Evolutionary conservation across 2,888 invertebrate genomes (phyloP).

Genomic region (Cheilosia grossa): DNA sequence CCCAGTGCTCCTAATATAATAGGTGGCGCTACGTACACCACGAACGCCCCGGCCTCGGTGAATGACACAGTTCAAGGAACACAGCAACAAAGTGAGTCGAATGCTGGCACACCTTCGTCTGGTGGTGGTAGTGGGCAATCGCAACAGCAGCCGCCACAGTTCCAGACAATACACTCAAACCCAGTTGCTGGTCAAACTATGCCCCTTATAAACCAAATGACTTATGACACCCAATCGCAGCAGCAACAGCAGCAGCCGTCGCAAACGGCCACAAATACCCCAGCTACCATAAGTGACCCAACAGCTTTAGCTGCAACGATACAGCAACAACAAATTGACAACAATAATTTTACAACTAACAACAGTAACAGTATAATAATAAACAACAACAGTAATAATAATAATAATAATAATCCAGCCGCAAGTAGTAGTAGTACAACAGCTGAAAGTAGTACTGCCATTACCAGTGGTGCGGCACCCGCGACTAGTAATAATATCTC

Average conservation of each 20-base stretch:
- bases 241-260: conserved; percentile 70
- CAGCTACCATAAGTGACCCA: conserved; percentile 80
- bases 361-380: conserved; percentile 82
- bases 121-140: conserved; percentile 74
- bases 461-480: conserved; percentile 20
- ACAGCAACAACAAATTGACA: conserved; percentile 71
- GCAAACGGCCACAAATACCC: conserved; percentile 78
- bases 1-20: conserved; percentile 76
- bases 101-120: conserved; percentile 68
- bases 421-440: conserved; percentile 50
- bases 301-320: conserved; percentile 77
- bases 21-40: conserved; percentile 61
- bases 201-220: conserved; percentile 80
- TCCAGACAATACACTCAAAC: conserved; percentile 59
- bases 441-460: conserved; percentile 33
- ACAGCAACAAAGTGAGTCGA: conserved; percentile 67
- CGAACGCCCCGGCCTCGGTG: conserved; percentile 55
- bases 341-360: conserved; percentile 78
- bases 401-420: conserved; percentile 71
- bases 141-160: conserved; percentile 47
- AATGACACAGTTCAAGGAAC: conserved; percentile 44
- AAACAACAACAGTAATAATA: conserved; percentile 78
- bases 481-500: conserved; percentile 44
- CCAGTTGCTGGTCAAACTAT: conserved; percentile 79
- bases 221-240: conserved; percentile 77